Evolutionary conservation across 1,140 invertebrate genomes (phyloP), one percentile per base, ranked within the genome.

Genomic region (Phortica variegata): DNA sequence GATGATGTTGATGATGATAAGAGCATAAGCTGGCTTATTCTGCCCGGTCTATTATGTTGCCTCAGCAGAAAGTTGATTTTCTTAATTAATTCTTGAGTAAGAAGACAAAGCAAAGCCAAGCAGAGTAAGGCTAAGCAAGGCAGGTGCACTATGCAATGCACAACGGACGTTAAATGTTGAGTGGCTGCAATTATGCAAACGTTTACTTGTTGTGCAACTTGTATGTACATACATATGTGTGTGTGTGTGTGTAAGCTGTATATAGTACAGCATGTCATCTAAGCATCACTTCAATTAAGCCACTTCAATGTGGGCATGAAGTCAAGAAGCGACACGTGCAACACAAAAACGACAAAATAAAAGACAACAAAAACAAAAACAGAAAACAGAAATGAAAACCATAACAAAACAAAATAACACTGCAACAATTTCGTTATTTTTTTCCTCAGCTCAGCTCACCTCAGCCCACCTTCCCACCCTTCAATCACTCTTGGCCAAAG

Each of bases 201-300:
- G 23, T 10, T 26, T 26, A 6, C 10, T 26, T 26, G n/a, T n/a
- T n/a, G n/a, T n/a, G 36, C 31, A 42, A 39, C 47, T 34, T 42
- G 47, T 45, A 38, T 38, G 36, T 29, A 15, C 33, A n/a, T 3
- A 34, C 13, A 7, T 34, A n/a, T n/a, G 29, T 37, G 43, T 32
- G 47, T 39, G 46, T 40, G 47, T 32, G 38, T 49, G 32, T 34
- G 13, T 9, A 9, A 9, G 9, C 6, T 34, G 13, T 9, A 9
- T n/a, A 4, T 37, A 39, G 10, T 32, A 48, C 29, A 53, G 46
- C 44, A 47, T 53, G 49, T 43, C 23, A 46, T 43, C 59, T 49
- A 33, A 59, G 59, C 56, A 66, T 65, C 56, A 62, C 62, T 65
- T 65, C 56, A 65, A 65, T 65, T 61, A 66, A 61, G 56, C 56